Percentiles rank a stretch among this genome's conserved stretches.
Conservation (phyloP, 1,140 invertebrate genomes). For the Physella acuta region DNA sequence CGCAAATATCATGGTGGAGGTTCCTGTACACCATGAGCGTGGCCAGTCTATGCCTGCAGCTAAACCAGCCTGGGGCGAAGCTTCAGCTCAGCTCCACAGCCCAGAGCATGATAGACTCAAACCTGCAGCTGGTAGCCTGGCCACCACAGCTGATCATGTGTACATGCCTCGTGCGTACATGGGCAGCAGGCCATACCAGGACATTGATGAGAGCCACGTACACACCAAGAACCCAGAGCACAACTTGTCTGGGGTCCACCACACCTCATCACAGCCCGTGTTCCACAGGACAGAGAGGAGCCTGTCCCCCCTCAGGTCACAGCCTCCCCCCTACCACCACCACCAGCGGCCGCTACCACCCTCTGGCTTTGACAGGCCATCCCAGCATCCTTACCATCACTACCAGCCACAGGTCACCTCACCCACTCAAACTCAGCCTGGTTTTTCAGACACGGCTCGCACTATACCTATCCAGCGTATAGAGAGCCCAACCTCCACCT, state of each 20-base stretch:
- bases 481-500: constrained; percentile 8
- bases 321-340: constrained; percentile 19
- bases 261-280: constrained; percentile 19
- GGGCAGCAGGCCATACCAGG: constrained; percentile 20
- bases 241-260: neutral
- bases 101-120: constrained; percentile 10
- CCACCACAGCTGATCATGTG: constrained; percentile 25
- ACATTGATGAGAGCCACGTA: constrained; percentile 13
- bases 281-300: constrained; percentile 28
- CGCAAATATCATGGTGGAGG: constrained; percentile 28
- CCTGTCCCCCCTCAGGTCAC: constrained; percentile 24
- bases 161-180: constrained; percentile 39
- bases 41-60: constrained; percentile 14
- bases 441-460: neutral
- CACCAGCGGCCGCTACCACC: constrained; percentile 15
- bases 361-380: constrained; percentile 7
- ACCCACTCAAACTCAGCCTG: neutral
- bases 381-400: neutral
- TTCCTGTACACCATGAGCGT: constrained; percentile 38
- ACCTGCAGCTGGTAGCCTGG: neutral
- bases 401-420: neutral
- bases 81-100: neutral
- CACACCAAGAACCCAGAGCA: constrained; percentile 1
- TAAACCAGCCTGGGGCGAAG: neutral
- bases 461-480: constrained; percentile 21